A percentile compares a stretch with the other conserved stretches of the same genome.
Conservation (phyloP, 2,797 vertebrate genomes). For the Syngnathus acus region DNA sequence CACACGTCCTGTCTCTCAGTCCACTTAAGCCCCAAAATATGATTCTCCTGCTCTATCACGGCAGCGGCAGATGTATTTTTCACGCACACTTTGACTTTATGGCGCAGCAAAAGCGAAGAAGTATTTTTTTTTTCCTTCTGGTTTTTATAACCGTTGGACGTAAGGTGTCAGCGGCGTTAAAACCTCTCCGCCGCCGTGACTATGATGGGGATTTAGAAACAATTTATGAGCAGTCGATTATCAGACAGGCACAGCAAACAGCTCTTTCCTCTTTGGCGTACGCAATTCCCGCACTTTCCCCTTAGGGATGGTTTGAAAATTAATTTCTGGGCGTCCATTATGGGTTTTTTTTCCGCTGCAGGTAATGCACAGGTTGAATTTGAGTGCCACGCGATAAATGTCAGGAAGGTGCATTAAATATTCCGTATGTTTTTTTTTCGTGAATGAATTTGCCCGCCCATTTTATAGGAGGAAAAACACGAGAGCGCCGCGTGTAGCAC, state of each 20-base stretch:
- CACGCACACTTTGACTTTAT: constrained; percentile 6
- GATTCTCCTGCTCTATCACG: not conserved
- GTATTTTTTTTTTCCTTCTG: not conserved
- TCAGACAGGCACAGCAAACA: constrained; percentile 1
- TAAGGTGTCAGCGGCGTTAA: not conserved
- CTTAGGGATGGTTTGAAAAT: not conserved
- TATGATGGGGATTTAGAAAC: constrained; percentile 4
- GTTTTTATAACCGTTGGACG: not conserved
- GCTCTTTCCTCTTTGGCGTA: not conserved
- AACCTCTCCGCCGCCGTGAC: not conserved
- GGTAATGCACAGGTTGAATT: not conserved
- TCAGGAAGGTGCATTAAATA: not conserved
- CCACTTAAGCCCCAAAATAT: not conserved
- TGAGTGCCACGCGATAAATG: not conserved
- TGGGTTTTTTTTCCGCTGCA: not conserved
- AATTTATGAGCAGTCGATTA: constrained; percentile 9
- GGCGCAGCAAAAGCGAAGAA: not conserved
- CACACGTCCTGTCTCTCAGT: not conserved
- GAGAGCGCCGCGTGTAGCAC: not conserved
- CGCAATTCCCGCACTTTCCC: not conserved
- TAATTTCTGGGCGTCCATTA: constrained; percentile 1
- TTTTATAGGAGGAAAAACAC: not conserved
- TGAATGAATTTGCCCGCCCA: not conserved
- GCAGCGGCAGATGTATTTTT: not conserved
- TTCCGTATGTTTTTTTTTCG: not conserved